Conservation (phyloP, 1,140 invertebrate genomes). For the Asbolus verrucosus region DNA sequence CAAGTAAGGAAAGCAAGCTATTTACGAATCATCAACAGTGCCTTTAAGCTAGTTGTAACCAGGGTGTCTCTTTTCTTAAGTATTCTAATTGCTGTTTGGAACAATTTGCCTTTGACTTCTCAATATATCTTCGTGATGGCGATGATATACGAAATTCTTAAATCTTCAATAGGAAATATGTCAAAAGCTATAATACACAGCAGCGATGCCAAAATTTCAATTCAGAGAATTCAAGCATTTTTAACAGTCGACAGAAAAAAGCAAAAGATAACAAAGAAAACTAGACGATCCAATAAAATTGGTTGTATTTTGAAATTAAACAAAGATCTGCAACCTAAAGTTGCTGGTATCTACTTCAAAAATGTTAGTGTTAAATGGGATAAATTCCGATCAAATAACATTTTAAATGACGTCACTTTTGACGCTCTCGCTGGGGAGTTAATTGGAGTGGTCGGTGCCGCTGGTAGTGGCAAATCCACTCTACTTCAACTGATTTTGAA, state of each 20-base stretch:
- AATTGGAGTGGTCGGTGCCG: slow-evolving; percentile 77
- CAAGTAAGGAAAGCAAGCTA: neutral
- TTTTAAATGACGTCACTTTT: slow-evolving; percentile 71
- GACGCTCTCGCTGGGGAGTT: slow-evolving; percentile 65
- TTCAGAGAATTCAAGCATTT: slow-evolving; percentile 2
- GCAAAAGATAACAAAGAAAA: neutral
- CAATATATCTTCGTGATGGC: neutral
- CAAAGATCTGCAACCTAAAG: too few species aligned
- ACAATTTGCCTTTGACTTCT: neutral
- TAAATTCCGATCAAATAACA: slow-evolving; percentile 63
- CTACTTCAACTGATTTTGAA: slow-evolving; percentile 75
- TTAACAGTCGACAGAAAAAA: neutral
- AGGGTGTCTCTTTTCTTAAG: neutral
- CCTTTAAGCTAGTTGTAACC: neutral
- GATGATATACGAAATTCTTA: slow-evolving; percentile 4
- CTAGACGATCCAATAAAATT: too few species aligned
- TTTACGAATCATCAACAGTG: neutral
- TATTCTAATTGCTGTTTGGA: neutral
- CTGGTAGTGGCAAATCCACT: slow-evolving; percentile 83
- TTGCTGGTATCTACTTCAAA: neutral
- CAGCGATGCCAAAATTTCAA: neutral
- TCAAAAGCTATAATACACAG: neutral
- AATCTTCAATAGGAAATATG: neutral
- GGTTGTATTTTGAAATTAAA: too few species aligned
- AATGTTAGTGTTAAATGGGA: neutral